Conservation (phyloP, 2,888 invertebrate species). For the Brachyptera putata region DNA sequence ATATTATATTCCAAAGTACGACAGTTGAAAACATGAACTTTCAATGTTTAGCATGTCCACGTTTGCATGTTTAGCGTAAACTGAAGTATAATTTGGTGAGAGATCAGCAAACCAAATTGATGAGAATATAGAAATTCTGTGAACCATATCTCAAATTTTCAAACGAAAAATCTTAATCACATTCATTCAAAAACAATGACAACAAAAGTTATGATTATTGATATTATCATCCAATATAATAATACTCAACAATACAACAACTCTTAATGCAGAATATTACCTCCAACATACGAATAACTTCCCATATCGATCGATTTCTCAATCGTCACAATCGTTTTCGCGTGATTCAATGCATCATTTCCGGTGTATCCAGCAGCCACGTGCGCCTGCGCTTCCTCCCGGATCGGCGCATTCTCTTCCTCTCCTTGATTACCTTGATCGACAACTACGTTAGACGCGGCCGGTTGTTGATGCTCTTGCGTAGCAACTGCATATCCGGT, state of each 20-base stretch:
- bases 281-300: constrained; percentile 7
- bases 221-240: not conserved
- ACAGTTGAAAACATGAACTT: no score
- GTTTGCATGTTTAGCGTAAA: no score
- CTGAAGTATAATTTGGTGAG: no score
- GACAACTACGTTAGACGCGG: not conserved
- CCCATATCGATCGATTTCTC: constrained; percentile 15
- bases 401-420: not conserved
- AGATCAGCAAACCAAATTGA: no score
- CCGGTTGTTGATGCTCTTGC: not conserved
- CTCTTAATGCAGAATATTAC: not conserved
- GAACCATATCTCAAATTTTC: no score
- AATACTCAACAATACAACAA: not conserved
- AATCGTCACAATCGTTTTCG: constrained; percentile 4
- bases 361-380: not conserved
- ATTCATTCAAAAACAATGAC: no score
- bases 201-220: no score
- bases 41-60: no score
- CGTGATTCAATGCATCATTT: not conserved
- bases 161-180: no score
- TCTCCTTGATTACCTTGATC: not conserved
- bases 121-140: no score
- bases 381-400: not conserved
- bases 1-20: no score
- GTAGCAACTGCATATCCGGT: not conserved